phyloP scores from a whole-genome alignment of 1,140 invertebrate species.

The Linepithema humile region DNA sequence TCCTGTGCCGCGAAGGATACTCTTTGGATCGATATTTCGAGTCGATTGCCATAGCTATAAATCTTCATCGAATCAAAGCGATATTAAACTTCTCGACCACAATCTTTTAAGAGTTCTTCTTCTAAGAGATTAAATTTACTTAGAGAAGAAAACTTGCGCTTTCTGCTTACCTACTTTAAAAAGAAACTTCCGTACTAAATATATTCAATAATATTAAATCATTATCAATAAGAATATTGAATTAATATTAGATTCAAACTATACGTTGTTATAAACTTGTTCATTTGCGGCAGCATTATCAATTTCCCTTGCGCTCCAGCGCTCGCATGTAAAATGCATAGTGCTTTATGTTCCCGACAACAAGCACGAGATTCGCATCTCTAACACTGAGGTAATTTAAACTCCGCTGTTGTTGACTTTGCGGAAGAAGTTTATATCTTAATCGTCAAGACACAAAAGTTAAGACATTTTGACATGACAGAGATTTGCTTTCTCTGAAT shows the following conservation, averaged over 20 bases:
- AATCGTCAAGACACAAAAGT: slow-evolving; percentile 47
- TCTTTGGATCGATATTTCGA: slow-evolving; percentile 29
- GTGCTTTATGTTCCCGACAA: slow-evolving; percentile 37
- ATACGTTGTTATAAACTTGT: slow-evolving; percentile 1
- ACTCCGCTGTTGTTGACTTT: slow-evolving; percentile 42
- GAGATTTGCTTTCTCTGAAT: slow-evolving; percentile 20
- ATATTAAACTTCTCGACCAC: neutral
- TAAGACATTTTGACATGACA: slow-evolving; percentile 13
- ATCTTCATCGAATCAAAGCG: neutral
- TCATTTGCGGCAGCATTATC: slow-evolving; percentile 24
- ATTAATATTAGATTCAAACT: neutral
- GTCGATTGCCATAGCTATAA: neutral
- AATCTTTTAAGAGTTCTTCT: neutral
- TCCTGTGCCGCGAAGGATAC: slow-evolving; percentile 22
- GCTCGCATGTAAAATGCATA: slow-evolving; percentile 19
- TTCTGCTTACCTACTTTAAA: neutral
- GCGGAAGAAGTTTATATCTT: slow-evolving; percentile 50
- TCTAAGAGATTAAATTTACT: neutral
- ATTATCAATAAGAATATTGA: neutral
- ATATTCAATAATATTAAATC: neutral
- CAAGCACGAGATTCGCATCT: slow-evolving; percentile 42
- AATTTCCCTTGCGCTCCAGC: slow-evolving; percentile 1
- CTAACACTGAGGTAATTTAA: slow-evolving; percentile 37
- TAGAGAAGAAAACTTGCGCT: neutral
- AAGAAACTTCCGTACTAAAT: neutral